Evolutionary conservation across 2,888 invertebrate species (phyloP).

Genomic region (Adelphocoris suturalis): DNA sequence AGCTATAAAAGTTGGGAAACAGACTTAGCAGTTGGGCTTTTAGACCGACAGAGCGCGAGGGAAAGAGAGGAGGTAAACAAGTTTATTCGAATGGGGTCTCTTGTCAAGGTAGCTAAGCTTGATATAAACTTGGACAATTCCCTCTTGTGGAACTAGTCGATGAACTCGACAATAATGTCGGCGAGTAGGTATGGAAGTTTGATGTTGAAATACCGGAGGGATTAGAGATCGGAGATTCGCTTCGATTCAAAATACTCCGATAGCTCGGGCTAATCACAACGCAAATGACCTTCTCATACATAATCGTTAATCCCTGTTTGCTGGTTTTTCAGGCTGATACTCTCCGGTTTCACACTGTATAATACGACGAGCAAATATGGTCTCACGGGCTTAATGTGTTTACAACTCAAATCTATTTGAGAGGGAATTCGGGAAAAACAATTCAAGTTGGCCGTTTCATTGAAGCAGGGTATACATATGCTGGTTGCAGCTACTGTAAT

Average conservation of each 20-base stretch:
- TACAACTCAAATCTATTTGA: neutral
- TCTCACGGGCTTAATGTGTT: neutral
- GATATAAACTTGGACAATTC: slow-evolving; percentile 1
- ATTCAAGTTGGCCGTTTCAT: neutral
- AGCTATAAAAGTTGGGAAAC: neutral
- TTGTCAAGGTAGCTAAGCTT: slow-evolving; percentile 25
- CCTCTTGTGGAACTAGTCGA: neutral
- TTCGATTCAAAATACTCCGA: neutral
- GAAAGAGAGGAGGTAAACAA: neutral
- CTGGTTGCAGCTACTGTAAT: neutral
- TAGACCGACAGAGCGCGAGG: neutral
- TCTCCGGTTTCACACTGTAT: neutral
- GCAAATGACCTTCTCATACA: slow-evolving; percentile 18
- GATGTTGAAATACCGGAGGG: neutral
- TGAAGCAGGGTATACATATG: neutral
- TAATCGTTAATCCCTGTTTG: neutral
- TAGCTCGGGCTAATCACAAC: neutral
- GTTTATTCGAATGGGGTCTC: slow-evolving; percentile 33
- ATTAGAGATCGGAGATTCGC: neutral
- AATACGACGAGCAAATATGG: slow-evolving; percentile 13
- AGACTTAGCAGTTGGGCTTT: slow-evolving; percentile 4
- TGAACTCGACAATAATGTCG: neutral
- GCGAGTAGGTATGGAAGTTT: neutral
- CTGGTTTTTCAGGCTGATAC: neutral
- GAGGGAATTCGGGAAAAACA: neutral